A percentile compares a stretch with the other conserved stretches of the same genome.
phyloP scores from a whole-genome alignment of 1,140 invertebrate genomes.

The Euwallacea similis region DNA sequence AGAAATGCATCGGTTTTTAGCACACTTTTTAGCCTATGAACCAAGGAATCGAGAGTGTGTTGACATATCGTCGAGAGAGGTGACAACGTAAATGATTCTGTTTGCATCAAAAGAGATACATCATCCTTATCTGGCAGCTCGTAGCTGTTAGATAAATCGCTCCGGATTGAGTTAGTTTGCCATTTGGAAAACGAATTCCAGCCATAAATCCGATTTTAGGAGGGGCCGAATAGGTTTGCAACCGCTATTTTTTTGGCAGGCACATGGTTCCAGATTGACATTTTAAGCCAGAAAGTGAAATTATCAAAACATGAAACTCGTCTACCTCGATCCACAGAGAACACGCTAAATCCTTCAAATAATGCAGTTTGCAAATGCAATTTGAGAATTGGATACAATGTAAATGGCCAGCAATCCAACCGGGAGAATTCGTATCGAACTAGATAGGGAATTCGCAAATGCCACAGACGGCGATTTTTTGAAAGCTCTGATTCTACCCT shows the following conservation, averaged over 20 bases:
- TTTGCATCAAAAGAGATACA: slow-evolving; percentile 47
- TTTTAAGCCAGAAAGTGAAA: no score
- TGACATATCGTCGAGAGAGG: slow-evolving; percentile 41
- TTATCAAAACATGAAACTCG: neutral
- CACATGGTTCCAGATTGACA: neutral
- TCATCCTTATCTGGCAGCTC: slow-evolving; percentile 37
- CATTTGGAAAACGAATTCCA: neutral
- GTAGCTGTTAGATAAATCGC: slow-evolving; percentile 18
- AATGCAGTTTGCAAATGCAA: no score
- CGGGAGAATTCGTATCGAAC: neutral
- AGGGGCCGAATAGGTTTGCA: neutral
- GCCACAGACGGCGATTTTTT: neutral
- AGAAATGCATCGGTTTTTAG: slow-evolving; percentile 40
- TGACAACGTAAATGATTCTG: slow-evolving; percentile 46
- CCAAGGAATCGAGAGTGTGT: slow-evolving; percentile 42
- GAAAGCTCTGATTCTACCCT: neutral
- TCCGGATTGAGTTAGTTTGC: slow-evolving; percentile 4
- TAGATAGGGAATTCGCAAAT: neutral
- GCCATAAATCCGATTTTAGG: neutral
- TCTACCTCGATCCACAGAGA: neutral
- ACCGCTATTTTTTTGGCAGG: neutral
- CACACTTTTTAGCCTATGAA: slow-evolving; percentile 33
- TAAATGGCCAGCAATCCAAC: neutral
- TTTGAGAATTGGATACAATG: neutral
- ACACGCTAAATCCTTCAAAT: no score